These are phyloP conservation scores for Caenorhabditis imperialis DNA, from an alignment of 2,888 invertebrate genomes.

Conservation along the genomic window DNA sequence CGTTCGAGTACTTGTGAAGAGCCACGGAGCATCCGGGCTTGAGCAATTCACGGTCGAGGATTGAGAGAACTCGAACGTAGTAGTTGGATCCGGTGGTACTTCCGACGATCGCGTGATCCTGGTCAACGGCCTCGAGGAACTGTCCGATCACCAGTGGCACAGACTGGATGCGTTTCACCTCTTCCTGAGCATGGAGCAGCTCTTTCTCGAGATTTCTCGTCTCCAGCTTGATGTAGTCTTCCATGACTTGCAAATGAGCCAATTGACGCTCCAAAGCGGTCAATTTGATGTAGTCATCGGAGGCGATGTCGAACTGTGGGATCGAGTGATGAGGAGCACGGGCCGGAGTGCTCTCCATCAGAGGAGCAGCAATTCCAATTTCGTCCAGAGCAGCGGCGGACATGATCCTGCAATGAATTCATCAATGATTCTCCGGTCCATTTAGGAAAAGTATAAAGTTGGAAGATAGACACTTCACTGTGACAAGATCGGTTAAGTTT, in stretches of 20 bases:
- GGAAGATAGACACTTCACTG: too few species aligned
- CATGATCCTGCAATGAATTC: slow-evolving; percentile 18
- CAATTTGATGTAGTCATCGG: slow-evolving; percentile 38
- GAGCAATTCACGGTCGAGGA: slow-evolving; percentile 94
- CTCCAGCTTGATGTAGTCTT: slow-evolving; percentile 99
- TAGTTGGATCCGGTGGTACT: slow-evolving; percentile 99
- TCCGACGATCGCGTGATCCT: slow-evolving; percentile 98
- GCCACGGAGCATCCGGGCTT: slow-evolving; percentile 99
- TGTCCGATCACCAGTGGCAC: slow-evolving; percentile 99
- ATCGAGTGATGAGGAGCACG: slow-evolving; percentile 5
- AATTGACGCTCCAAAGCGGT: slow-evolving; percentile 88
- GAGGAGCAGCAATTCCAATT: slow-evolving; percentile 57
- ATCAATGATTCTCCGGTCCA: not conserved
- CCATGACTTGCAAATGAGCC: slow-evolving; percentile 97
- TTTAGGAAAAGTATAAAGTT: not conserved
- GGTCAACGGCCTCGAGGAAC: slow-evolving; percentile 98
- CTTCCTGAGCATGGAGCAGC: slow-evolving; percentile 93
- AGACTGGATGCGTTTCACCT: slow-evolving; percentile 96
- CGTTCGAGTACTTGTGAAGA: slow-evolving; percentile 98
- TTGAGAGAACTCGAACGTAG: slow-evolving; percentile 97
- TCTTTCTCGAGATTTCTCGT: slow-evolving; percentile 98
- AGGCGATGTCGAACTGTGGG: slow-evolving; percentile 2
- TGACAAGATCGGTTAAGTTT: not conserved
- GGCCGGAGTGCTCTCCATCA: not conserved
- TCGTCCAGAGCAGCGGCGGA: slow-evolving; percentile 61